A percentile compares a stretch with the other conserved stretches of the same genome.
Evolutionary conservation across 1,140 invertebrate species (phyloP).

Genomic region (Gerris buenoi): DNA sequence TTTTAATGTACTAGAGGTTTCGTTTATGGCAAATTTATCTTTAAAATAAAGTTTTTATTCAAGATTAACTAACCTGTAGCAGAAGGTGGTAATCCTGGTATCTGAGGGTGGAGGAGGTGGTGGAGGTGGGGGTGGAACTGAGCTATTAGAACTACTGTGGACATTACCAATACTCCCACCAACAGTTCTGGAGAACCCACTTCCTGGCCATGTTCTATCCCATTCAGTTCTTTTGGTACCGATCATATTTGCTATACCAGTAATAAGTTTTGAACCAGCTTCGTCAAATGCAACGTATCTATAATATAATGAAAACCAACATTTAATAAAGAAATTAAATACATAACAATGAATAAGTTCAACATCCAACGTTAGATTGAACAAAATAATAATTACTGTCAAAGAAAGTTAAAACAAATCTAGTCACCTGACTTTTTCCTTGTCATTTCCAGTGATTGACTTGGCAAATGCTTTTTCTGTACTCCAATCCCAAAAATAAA

Average conservation of each 20-base stretch:
- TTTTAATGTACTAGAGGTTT: no score
- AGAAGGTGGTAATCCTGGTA: not conserved
- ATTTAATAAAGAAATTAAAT: no score
- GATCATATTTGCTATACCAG: conserved; percentile 59
- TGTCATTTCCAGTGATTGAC: conserved; percentile 46
- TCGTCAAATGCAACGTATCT: conserved; percentile 76
- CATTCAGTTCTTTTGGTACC: conserved; percentile 31
- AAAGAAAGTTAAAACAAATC: no score
- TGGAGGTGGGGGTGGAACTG: conserved; percentile 6
- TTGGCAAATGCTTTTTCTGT: conserved; percentile 56
- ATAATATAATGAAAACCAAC: conserved; percentile 24
- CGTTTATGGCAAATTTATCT: no score
- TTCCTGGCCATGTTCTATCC: conserved; percentile 30
- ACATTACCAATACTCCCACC: not conserved
- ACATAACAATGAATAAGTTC: no score
- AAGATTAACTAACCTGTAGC: conserved; percentile 2
- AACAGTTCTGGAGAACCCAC: not conserved
- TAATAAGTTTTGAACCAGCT: conserved; percentile 65
- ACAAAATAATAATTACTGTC: no score
- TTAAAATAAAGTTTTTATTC: no score
- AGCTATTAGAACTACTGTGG: not conserved
- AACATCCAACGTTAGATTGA: conserved; percentile 5
- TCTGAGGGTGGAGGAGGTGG: conserved; percentile 8
- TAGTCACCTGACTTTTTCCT: conserved; percentile 60
- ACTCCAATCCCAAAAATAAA: conserved; percentile 85